Conservation (phyloP, 2,797 vertebrate species). For the Gobio occitaniae region DNA sequence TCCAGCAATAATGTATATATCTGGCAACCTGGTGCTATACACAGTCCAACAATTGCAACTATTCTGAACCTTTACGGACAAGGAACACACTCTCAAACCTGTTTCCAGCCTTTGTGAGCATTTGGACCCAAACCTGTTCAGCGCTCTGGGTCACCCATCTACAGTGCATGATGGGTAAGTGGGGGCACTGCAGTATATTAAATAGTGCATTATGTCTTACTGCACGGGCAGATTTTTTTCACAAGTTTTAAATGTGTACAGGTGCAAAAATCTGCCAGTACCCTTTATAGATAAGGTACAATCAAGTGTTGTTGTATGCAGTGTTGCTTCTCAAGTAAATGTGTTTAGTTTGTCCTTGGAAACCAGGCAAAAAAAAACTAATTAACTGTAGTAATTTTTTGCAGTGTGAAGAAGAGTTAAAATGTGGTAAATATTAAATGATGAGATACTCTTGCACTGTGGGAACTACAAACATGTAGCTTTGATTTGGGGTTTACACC, state of each 20-base stretch:
- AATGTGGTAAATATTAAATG: not conserved
- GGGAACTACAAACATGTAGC: constrained; percentile 11
- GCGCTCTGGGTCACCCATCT: not conserved
- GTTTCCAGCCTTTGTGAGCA: not conserved
- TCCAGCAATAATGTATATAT: not conserved
- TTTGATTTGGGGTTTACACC: constrained; percentile 53
- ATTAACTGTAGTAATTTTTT: not conserved
- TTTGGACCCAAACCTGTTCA: not conserved
- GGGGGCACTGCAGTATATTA: not conserved
- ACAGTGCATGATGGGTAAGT: not conserved
- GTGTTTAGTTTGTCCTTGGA: not conserved
- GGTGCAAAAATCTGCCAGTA: not conserved
- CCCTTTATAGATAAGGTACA: not conserved
- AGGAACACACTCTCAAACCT: not conserved
- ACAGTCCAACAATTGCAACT: not conserved
- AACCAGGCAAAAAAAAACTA: not conserved
- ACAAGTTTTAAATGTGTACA: not conserved
- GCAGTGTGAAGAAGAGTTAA: not conserved
- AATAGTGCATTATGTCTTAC: not conserved
- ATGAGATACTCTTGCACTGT: not conserved
- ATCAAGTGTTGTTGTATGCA: not conserved
- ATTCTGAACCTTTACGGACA: not conserved
- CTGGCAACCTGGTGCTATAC: not conserved
- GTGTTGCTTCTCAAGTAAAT: not conserved
- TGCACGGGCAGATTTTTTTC: not conserved